Evolutionary conservation across 1,140 invertebrate species (phyloP), one percentile per base, ranked within the genome.

Genomic region (Dreissena polymorpha): DNA sequence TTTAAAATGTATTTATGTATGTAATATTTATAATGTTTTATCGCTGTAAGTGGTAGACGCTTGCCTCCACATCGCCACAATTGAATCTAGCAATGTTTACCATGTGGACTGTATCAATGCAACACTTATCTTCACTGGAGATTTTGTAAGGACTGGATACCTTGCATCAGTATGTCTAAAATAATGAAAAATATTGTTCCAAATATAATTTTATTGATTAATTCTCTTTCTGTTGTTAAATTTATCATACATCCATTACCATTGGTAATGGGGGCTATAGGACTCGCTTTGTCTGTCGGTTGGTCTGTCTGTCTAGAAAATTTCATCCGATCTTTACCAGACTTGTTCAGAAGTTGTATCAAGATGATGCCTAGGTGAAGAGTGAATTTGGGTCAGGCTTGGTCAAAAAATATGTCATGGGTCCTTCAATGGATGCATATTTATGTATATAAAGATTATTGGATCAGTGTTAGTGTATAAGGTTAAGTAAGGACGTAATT

Each of bases 151-250:
- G 57, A 60, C 57, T n/a, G n/a, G n/a, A n/a, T n/a, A n/a, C n/a
- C n/a, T 60, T 18, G 57, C 21, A 60, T n/a, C 2, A 60, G 57
- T 60, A 60, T 60, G 21, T 60, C 16, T n/a, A 60, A 60, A 23
- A n/a, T 60, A 60, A 60, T 23, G 21, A n/a, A n/a, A n/a, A 23
- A 60, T 60, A 23, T 60, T 60, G 21, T 60, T 60, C 16, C 21
- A n/a, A 60, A n/a, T 60, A 60, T 23, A 60, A 60, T 60, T 23
- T n/a, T 5, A 60, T n/a, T 60, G 57, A n/a, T 60, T 60, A 60
- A 60, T 60, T 60, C 16, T 60, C 21, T 60, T 18, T 60, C 16
- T n/a, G 57, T 60, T 60, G 57, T 60, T n/a, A n/a, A 23, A 60
- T 60, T 60, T 23, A 60, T n/a, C 57, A n/a, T n/a, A 60, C 21